A percentile compares a stretch with the other conserved stretches of the same genome.
Evolutionary conservation across 1,140 invertebrate species (phyloP).

Genomic region (Cydia fagiglandana): DNA sequence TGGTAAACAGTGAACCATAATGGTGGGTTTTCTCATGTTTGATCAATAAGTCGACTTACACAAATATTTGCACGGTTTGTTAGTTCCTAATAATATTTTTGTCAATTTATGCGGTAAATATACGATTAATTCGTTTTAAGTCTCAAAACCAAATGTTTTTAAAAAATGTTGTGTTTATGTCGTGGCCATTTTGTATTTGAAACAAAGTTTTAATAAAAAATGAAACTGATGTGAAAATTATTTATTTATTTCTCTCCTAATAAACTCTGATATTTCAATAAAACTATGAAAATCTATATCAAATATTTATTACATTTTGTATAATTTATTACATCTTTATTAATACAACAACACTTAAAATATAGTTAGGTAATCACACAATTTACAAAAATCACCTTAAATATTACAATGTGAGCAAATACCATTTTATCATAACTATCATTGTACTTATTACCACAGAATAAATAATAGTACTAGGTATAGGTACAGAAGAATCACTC

Average conservation of each 20-base stretch:
- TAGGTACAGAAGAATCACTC: too few species aligned
- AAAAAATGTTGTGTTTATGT: not conserved
- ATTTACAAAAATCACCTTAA: conserved; percentile 10
- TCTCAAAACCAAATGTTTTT: too few species aligned
- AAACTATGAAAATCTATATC: not conserved
- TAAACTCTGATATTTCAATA: not conserved
- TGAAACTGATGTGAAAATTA: not conserved
- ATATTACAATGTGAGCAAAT: conserved; percentile 5
- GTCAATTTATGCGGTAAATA: too few species aligned
- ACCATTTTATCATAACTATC: not conserved
- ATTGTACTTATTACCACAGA: conserved; percentile 10
- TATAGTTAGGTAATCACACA: not conserved
- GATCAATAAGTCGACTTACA: not conserved
- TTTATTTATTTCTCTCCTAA: not conserved
- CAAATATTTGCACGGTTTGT: too few species aligned
- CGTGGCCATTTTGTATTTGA: conserved; percentile 7
- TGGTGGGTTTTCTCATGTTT: too few species aligned
- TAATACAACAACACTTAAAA: not conserved
- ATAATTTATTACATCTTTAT: not conserved
- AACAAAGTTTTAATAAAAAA: conserved; percentile 15
- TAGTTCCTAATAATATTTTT: too few species aligned
- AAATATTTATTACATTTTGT: conserved; percentile 2
- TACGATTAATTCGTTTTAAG: too few species aligned
- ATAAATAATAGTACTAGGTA: too few species aligned
- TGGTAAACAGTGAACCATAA: not conserved